Percentiles rank a stretch among this genome's conserved stretches.
These are phyloP conservation scores for Idaea straminata DNA, from an alignment of 2,888 invertebrate species.

Conservation along the genomic window DNA sequence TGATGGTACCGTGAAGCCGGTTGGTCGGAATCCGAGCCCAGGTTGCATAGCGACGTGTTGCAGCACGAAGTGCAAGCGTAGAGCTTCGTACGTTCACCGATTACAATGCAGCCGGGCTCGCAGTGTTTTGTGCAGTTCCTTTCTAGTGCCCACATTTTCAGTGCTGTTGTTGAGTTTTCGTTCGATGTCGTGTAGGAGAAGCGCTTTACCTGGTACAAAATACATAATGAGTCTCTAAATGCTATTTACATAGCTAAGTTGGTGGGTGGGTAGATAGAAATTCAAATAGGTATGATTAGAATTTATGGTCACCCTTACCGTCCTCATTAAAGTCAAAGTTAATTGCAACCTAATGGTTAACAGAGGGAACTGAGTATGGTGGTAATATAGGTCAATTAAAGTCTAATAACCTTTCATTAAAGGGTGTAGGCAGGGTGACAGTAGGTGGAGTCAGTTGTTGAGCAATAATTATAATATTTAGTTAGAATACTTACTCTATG, in stretches of 20 bases:
- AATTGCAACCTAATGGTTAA: background rate
- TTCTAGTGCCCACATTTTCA: constrained; percentile 90
- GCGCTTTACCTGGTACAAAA: constrained; percentile 83
- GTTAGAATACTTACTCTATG: background rate
- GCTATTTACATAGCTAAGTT: too few relatives aligned
- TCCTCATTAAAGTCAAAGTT: background rate
- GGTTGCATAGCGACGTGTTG: constrained; percentile 88
- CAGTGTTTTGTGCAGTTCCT: constrained; percentile 91
- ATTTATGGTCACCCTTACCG: background rate
- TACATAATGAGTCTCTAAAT: too few relatives aligned
- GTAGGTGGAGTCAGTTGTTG: background rate
- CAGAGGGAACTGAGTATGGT: background rate
- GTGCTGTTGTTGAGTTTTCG: constrained; percentile 86
- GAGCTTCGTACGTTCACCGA: constrained; percentile 92
- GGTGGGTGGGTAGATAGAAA: too few relatives aligned
- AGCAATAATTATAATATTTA: background rate
- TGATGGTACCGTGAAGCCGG: constrained; percentile 8
- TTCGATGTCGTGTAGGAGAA: constrained; percentile 91
- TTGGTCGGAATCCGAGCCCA: constrained; percentile 78
- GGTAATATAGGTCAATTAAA: background rate
- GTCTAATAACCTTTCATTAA: background rate
- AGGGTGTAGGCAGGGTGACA: background rate
- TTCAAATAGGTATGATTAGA: constrained; percentile 1
- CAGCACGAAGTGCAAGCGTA: constrained; percentile 94
- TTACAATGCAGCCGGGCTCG: constrained; percentile 92